A percentile compares a stretch with the other conserved stretches of the same genome.
Evolutionary conservation across 2,113 vertebrate genomes (phyloP).

Genomic region (Mastomys natalensis): DNA sequence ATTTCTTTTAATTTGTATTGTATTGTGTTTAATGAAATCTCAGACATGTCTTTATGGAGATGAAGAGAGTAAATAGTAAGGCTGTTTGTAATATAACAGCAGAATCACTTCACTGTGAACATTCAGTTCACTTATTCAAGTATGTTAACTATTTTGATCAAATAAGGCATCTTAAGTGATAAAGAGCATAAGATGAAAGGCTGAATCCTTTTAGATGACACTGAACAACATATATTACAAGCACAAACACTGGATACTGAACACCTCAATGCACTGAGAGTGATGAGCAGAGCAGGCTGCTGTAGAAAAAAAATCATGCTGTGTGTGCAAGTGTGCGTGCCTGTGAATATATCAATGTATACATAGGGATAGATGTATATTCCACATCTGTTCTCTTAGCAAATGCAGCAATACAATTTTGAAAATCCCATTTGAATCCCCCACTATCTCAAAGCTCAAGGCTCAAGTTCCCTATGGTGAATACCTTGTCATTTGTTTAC

Average conservation of each 20-base stretch:
- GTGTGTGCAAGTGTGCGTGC: neutral
- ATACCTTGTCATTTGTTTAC: constrained; percentile 72
- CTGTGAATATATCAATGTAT: no score
- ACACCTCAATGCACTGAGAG: neutral
- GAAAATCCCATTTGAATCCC: constrained; percentile 73
- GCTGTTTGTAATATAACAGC: no score
- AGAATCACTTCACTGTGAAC: neutral
- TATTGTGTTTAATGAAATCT: neutral
- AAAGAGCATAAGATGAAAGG: neutral
- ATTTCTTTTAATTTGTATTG: neutral
- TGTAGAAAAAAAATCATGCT: neutral
- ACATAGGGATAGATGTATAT: neutral
- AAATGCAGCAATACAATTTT: constrained; percentile 67
- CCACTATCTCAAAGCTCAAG: constrained; percentile 71
- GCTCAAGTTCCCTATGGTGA: constrained; percentile 48
- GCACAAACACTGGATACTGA: neutral
- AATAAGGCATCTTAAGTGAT: neutral
- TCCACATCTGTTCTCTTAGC: constrained; percentile 57
- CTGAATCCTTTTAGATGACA: neutral
- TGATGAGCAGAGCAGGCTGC: rapidly evolving
- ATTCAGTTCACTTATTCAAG: neutral
- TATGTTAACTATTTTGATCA: neutral
- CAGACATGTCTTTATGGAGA: neutral
- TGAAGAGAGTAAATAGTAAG: neutral
- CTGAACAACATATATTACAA: neutral